Evolutionary conservation across 2,797 vertebrate species (phyloP), one percentile per base, ranked within the genome.

Genomic region (Pachyuromys duprasi): DNA sequence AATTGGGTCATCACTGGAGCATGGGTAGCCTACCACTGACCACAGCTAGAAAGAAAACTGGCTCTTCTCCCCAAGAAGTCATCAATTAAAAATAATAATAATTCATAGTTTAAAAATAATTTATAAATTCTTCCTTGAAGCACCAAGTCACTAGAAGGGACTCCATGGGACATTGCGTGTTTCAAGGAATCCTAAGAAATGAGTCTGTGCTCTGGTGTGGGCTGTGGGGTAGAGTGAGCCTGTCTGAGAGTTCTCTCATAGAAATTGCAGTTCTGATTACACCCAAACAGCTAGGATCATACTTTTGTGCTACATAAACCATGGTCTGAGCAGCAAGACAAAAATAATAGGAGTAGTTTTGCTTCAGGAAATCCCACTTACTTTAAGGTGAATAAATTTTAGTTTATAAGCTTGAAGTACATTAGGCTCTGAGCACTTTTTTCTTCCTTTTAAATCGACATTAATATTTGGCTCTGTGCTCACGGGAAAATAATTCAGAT

Each of bases 401-500:
- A 2, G 39, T 97, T 93, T 96, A 93, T 96, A 96, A 78, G 90
- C 94, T 84, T 89, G 67, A 87, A 86, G 91, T 95, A 70, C 94
- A 91, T 97, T 97, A 94, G 94, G 90, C 67, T 95, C 90, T 96
- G 92, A 95, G 96, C 4, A 17, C 53, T 95, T 97, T 33, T 95
- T 97, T 93, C 96, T 97, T 96, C 94, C 86, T 96, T 96, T 98
- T 96, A 97, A 97, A 97, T 96, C 92, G 89, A 76, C 96, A 90
- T 98, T 98, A 97, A 97, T 97, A 97, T 96, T 95, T 97, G 96
- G 95, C 92, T 94, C 89, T 31, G 4, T 24, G 42, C 92, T 96
- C 92, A 83, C 2, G 81, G 70, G 81, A 62, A 97, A 97, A 93
- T 93, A 95, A 94, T 95, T 97, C 97, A 91, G 83, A 80, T 80